phyloP scores from a whole-genome alignment of 1,140 invertebrate species.

The Leptopilina boulardi region DNA sequence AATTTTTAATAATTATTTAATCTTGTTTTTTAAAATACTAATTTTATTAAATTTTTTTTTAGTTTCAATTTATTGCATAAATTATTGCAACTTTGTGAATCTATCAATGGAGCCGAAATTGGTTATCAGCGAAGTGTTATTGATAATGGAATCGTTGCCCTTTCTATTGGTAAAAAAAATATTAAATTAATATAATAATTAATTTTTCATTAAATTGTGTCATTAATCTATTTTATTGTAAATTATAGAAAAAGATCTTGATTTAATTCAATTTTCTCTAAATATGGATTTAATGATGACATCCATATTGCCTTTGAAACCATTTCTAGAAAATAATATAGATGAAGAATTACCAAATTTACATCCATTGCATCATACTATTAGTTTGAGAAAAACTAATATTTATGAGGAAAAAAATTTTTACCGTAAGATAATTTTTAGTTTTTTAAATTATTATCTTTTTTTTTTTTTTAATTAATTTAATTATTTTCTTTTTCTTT shows the following conservation, averaged over 20 bases:
- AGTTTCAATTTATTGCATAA: constrained; percentile 83
- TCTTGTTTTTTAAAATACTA: too few species aligned
- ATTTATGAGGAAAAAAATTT: constrained; percentile 80
- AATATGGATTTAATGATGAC: constrained; percentile 81
- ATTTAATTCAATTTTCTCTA: constrained; percentile 81
- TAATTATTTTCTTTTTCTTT: constrained; percentile 58
- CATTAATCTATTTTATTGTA: constrained; percentile 37
- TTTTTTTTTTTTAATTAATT: too few species aligned
- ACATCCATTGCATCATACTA: constrained; percentile 82
- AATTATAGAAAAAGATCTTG: constrained; percentile 78
- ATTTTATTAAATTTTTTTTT: constrained; percentile 64
- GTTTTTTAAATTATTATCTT: constrained; percentile 1
- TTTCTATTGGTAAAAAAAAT: constrained; percentile 54
- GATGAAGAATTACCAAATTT: constrained; percentile 81
- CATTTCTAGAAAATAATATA: constrained; percentile 73
- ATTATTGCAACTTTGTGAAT: constrained; percentile 84
- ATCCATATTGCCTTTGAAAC: constrained; percentile 78
- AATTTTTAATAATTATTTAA: constrained; percentile 36
- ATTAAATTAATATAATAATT: constrained; percentile 18
- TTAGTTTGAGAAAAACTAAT: constrained; percentile 81
- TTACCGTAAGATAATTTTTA: constrained; percentile 80
- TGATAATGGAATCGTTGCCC: constrained; percentile 76
- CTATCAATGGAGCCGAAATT: constrained; percentile 76
- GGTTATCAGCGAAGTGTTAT: constrained; percentile 77
- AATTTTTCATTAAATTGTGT: constrained; percentile 27